Base-by-base conservation (phyloP, 2,797 vertebrate species). In the Lacerta viridis region DNA sequence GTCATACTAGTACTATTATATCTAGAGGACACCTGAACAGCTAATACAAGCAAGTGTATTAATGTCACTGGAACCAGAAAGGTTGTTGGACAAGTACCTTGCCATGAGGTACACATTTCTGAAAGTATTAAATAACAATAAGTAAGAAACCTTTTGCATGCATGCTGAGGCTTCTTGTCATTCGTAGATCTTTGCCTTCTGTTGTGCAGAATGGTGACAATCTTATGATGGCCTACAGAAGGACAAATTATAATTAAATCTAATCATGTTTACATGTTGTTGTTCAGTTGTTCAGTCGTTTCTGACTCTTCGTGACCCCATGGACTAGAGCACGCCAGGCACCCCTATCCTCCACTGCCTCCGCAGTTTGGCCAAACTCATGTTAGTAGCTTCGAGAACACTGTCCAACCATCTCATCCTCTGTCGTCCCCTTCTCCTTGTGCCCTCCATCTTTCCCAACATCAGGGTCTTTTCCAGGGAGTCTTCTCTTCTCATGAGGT, bases 91-190 rank as follows among this genome's bases (percentile, higher is more conserved):
- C 69, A 33, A 59, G 15, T 27, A 13, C 20, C 20, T 74, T 74
- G 69, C 71, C 23, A 59, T 9, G 33, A 59, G 33, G 69, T 39
- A 84, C 59, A 72, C 46, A 82, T 25, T n/a, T 55, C 69, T 84
- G 69, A 75, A 75, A 74, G 23, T n/a, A 59, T 74, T 75, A 82
- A 68, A 84, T 39, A 75, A 7, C 33, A 72, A 33, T 39, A 84
- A 84, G 46, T 71, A 55, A 75, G 23, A 59, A 59, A 50, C 11
- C 20, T 84, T 59, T 11, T 15, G 46, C 46, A 15, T 17, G 7
- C 7, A 17, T 0, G 33, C n/a, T 29, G 64, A 68, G 27, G 13
- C 15, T 23, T 46, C 69, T 82, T 82, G 13, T 68, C 39, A 80
- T 64, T 64, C 33, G 23, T 5, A 50, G 39, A 69, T 27, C 66